phyloP scores from a whole-genome alignment of 2,113 vertebrate genomes.

The Macrotus californicus region DNA sequence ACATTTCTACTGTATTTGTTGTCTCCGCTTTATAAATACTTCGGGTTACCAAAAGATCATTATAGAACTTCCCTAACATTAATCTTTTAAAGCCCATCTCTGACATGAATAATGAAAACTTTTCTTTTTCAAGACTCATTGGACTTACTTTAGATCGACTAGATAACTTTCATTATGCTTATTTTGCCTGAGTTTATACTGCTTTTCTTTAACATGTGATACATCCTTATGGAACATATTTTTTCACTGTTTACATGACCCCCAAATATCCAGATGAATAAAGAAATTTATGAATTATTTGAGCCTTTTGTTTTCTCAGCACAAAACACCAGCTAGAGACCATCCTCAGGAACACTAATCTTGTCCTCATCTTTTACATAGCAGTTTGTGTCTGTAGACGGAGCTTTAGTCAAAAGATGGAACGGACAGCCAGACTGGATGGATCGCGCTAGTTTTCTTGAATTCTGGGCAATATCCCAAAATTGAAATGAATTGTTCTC shows the following conservation, averaged over 20 bases:
- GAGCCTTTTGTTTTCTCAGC: neutral
- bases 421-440: slow-evolving; percentile 30
- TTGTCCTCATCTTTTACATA: neutral
- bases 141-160: slow-evolving; percentile 15
- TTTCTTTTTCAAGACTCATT: neutral
- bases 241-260: neutral
- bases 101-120: neutral
- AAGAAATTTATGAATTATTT: slow-evolving; percentile 4
- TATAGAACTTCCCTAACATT: neutral
- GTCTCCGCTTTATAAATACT: neutral
- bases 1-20: neutral
- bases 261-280: neutral
- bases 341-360: neutral
- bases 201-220: slow-evolving; percentile 7
- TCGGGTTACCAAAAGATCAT: neutral
- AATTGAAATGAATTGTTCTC: slow-evolving; percentile 63
- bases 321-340: neutral
- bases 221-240: neutral
- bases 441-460: slow-evolving; percentile 23
- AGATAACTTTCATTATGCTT: slow-evolving; percentile 6
- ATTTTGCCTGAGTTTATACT: neutral
- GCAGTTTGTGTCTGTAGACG: neutral
- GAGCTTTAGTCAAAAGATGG: neutral
- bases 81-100: slow-evolving; percentile 26
- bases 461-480: slow-evolving; percentile 61